These are phyloP conservation scores for Choreutis nemorana DNA, from an alignment of 2,888 invertebrate species.

Conservation along the genomic window DNA sequence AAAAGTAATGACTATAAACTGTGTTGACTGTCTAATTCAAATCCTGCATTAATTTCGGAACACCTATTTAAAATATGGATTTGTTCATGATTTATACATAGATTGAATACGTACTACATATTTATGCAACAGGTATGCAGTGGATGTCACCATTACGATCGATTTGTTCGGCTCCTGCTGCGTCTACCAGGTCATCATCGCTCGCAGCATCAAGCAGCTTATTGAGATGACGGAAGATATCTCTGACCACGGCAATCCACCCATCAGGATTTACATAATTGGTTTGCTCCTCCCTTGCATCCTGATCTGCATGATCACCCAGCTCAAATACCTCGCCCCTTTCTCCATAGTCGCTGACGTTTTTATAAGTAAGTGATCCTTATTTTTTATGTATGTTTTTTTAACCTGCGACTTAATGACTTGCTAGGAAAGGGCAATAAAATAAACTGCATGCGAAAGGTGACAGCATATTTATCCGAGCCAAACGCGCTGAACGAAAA, in stretches of 20 bases:
- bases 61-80: too few relatives aligned
- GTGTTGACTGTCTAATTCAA: too few relatives aligned
- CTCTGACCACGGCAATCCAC: conserved; percentile 11
- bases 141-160: conserved; percentile 20
- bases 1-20: too few relatives aligned
- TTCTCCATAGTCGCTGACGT: conserved; percentile 29
- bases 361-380: conserved; percentile 21
- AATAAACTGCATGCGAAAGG: too few relatives aligned
- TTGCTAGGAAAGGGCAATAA: too few relatives aligned
- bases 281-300: conserved; percentile 22
- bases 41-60: too few relatives aligned
- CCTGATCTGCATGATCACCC: conserved; percentile 27
- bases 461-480: too few relatives aligned
- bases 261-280: conserved; percentile 18
- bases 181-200: conserved; percentile 25
- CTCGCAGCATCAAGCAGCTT: conserved; percentile 23
- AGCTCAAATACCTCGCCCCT: conserved; percentile 30
- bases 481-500: too few relatives aligned
- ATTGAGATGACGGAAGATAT: conserved; percentile 16
- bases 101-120: too few relatives aligned
- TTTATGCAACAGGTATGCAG: conserved; percentile 16
- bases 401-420: too few relatives aligned
- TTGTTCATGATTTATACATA: too few relatives aligned
- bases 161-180: conserved; percentile 30
- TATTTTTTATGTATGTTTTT: too few relatives aligned